Conservation (phyloP, 2,113 vertebrate species). For the Stercorarius parasiticus region DNA sequence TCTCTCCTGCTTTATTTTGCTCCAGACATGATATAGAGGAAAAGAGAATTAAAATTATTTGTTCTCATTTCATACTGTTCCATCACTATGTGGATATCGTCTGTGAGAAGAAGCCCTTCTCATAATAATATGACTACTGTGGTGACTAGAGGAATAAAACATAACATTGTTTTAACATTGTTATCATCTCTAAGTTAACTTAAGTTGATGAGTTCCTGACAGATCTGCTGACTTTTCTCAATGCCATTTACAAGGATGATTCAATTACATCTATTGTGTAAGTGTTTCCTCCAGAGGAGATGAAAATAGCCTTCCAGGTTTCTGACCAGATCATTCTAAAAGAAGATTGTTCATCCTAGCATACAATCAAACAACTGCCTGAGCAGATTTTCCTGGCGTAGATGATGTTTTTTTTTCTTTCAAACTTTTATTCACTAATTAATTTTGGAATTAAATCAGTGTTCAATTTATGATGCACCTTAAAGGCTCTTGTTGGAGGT, state of each 20-base stretch:
- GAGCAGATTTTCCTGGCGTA: not conserved
- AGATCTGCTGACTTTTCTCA: slow-evolving; percentile 20
- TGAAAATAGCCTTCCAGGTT: not conserved
- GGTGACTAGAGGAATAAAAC: not conserved
- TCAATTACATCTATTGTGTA: not conserved
- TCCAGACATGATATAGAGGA: not conserved
- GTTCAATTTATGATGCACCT: not conserved
- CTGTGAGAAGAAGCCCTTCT: not conserved
- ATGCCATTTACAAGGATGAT: not conserved
- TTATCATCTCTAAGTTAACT: not conserved
- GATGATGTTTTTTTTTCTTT: not conserved
- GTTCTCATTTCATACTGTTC: not conserved
- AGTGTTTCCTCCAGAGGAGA: not conserved
- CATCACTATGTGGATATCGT: not conserved
- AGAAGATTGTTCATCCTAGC: not conserved
- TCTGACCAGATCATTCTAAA: not conserved
- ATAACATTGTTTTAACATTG: not conserved
- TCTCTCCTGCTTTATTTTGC: not conserved
- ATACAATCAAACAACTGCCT: not conserved
- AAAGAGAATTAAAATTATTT: not conserved
- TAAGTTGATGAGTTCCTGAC: not conserved
- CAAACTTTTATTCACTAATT: slow-evolving; percentile 9
- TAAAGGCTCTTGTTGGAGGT: not conserved
- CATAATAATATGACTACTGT: not conserved
- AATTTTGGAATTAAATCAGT: slow-evolving; percentile 28